phyloP scores from a whole-genome alignment of 2,888 invertebrate genomes.

The Lepidocyrtinus sp. region DNA sequence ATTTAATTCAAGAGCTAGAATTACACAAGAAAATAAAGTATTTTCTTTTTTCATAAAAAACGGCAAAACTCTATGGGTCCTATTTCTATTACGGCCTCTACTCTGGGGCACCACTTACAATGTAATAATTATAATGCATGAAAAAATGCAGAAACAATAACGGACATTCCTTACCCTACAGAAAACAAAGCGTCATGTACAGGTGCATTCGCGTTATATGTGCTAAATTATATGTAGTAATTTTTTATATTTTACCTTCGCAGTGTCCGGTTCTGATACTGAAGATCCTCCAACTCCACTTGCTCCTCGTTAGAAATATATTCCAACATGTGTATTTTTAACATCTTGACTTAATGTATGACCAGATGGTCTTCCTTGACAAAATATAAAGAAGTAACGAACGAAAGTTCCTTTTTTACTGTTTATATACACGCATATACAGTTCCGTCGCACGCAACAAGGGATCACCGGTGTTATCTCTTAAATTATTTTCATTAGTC shows the following conservation, averaged over 20 bases:
- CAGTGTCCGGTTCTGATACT: conserved; percentile 64
- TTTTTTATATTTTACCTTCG: conserved; percentile 55
- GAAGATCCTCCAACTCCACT: conserved; percentile 66
- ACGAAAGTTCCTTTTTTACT: conserved; percentile 14
- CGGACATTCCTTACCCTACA: background rate
- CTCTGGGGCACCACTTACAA: no score
- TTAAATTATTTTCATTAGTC: conserved; percentile 1
- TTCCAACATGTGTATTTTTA: conserved; percentile 69
- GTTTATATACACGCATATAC: conserved; percentile 48
- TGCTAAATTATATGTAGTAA: conserved; percentile 6
- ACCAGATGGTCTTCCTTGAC: conserved; percentile 43
- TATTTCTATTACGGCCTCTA: background rate
- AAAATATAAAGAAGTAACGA: background rate
- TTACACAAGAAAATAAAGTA: background rate
- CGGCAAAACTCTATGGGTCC: background rate
- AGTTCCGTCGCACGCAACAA: conserved; percentile 48
- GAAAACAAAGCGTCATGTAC: background rate
- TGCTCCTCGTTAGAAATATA: conserved; percentile 67
- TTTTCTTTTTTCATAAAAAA: background rate
- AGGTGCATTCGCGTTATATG: background rate
- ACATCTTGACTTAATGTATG: conserved; percentile 60
- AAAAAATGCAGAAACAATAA: conserved; percentile 5
- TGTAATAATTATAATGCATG: background rate
- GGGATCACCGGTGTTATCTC: conserved; percentile 30
- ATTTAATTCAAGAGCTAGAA: background rate